Evolutionary conservation across 2,888 invertebrate species (phyloP), one percentile per base, ranked within the genome.

Genomic region (Diarsia dahlii): DNA sequence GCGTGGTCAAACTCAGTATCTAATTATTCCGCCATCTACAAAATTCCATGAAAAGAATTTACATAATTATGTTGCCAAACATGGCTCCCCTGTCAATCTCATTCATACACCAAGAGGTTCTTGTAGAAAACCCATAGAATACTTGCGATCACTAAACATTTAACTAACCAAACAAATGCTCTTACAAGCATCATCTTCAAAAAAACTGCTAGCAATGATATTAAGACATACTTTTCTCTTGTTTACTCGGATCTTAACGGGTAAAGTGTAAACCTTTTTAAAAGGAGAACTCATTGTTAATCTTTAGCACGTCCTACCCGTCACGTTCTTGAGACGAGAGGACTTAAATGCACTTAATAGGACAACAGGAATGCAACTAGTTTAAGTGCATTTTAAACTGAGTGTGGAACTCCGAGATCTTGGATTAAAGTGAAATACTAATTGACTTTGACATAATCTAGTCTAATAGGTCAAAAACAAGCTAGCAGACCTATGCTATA

Each of bases 331-430:
- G 80, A 68, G 68, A 74, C 67, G 71, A 62, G 64, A 80, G 56
- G 46, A 50, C 74, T 84, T 74, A 74, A 83, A 65, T 66, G 71
- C 84, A 74, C 74, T 81, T 74, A 84, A 79, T 62, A 52, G 56
- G 68, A 79, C 64, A 84, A 81, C 64, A 80, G 71, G 56, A 62
- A 80, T 83, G 71, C 84, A 74, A 71, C 68, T 74, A 74, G 64
- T 84, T 64, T 62, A 56, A 70, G 67, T 71, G 58, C 46, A 80
- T 52, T 81, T 54, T 34, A 71, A 82, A 64, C 67, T 54, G 54
- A 82, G 15, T 65, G 20, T n/a, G 56, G 20, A 15, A 58, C n/a
- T 46, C 13, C 2, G 18, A 20, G 9, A 63, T 65, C 28, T 66
- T n/a, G 12, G 28, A 54, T 20, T 34, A 52, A 20, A 50, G 39